Evolutionary conservation across 2,797 vertebrate species (phyloP), one percentile per base, ranked within the genome.

Genomic region (Botia kubotai): DNA sequence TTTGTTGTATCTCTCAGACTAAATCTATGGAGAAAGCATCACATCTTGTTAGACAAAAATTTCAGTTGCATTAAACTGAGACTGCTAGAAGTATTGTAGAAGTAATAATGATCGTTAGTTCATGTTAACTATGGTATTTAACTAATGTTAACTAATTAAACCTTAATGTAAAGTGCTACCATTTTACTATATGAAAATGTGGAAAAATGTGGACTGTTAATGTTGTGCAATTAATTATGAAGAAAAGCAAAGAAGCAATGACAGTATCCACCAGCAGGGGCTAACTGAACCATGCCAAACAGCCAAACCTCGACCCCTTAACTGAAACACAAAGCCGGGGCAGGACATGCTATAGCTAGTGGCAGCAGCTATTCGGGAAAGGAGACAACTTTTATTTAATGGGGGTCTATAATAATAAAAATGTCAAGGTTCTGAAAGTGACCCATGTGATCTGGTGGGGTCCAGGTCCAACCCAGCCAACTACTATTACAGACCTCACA

Each of bases 401-500:
- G 16, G 17, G 23, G 16, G 19, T 57, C 2, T 19, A 21, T 3
- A 23, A 62, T 4, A 46, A 46, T 62, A 29, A 62, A 7, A 39
- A n/a, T 10, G 7, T 29, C 14, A 33, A 58, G 19, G 57, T 58
- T 58, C 8, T 58, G 57, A 14, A 63, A 0, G 29, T 71, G 67
- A 62, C 55, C 68, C 43, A 39, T 63, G 46, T 53, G 12, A 70
- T 62, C n/a, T 48, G 21, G 62, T 21, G 19, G 52, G 14, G 65
- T 69, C 52, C 57, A 21, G 48, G 29, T 65, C 58, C 19, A 55
- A 65, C 19, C 70, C 58, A 55, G 7, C 57, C 55, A 55, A 16
- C 46, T 53, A 29, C 26, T 69, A 55, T 65, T 69, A 71, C 57
- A 63, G 43, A 29, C 68, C 52, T 68, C 60, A 29, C 33, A 17